Base-by-base conservation (phyloP, 2,888 invertebrate species). In the Drosophila greeni region DNA sequence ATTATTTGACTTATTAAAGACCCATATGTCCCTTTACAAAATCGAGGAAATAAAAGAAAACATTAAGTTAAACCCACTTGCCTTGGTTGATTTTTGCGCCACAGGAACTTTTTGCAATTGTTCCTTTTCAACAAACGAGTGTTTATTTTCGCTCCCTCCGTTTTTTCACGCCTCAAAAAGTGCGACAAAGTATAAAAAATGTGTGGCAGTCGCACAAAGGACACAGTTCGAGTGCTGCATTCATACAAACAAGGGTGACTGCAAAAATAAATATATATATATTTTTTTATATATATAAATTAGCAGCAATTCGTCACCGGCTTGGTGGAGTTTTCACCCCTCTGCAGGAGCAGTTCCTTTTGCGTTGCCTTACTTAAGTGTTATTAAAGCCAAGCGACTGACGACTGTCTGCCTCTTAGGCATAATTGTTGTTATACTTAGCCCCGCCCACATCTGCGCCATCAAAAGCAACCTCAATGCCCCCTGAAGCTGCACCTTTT, bases 401-500 rank as follows among this genome's bases (percentile, higher is more conserved):
- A 48, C 66, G 72, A 48, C 64, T 62, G 74, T 59, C 60, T 65
- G 65, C 64, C 83, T 80, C 70, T 80, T 68, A 67, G 72, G 75
- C 75, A 84, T 82, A 84, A 80, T 80, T 80, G 85, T 83, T 84
- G 80, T 83, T 81, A 82, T 82, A 84, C 84, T 79, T 82, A 76
- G 75, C 42, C 14, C 45, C 42, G 26, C 42, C 33, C 47, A 40
- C 40, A 47, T n/a, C 37, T 26, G 16, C 20, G 36, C 20, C 31
- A 6, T 14, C 14, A n/a, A 8, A 1, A 18, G 4, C 5, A 6
- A 18, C 12, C 11, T 20, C 31, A 14, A 18, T 14, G n/a, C 8
- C 31, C 20, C 12, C 18, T n/a, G 5, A 23, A 49, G 26, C 55
- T 67, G 81, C 82, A 78, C 78, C 78, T 81, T 73, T 77, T 72